Conservation (phyloP, 1,140 invertebrate genomes). For the Cydia amplana region DNA sequence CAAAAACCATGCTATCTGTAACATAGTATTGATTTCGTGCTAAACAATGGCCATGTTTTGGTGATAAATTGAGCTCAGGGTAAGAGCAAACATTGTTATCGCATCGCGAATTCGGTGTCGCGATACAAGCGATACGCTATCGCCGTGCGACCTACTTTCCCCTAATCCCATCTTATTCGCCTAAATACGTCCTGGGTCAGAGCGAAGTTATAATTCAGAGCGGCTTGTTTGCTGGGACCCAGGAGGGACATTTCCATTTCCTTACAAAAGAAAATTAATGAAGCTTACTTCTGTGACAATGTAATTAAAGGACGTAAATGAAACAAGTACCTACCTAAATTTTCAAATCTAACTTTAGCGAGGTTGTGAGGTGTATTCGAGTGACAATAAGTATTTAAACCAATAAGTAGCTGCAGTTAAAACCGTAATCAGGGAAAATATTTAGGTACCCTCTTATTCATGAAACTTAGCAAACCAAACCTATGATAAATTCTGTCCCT, state of each 20-base stretch:
- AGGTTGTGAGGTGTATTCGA: too few species aligned
- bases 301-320: not conserved
- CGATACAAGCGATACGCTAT: slow-evolving; percentile 19
- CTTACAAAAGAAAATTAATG: too few species aligned
- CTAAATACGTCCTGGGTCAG: not conserved
- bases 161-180: slow-evolving; percentile 6
- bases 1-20: too few species aligned
- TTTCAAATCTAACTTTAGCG: too few species aligned
- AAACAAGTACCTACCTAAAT: not conserved
- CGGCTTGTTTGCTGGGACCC: not conserved
- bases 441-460: too few species aligned
- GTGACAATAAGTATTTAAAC: too few species aligned
- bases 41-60: not conserved
- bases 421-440: too few species aligned
- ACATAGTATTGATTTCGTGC: not conserved
- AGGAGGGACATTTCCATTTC: not conserved
- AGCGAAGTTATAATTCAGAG: slow-evolving; percentile 13
- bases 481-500: too few species aligned
- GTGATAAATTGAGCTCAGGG: not conserved
- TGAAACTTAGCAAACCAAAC: too few species aligned
- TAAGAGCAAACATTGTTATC: slow-evolving; percentile 23
- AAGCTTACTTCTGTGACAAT: not conserved
- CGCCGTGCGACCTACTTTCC: slow-evolving; percentile 19
- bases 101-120: slow-evolving; percentile 22
- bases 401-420: too few species aligned